Evolutionary conservation across 2,888 invertebrate genomes (phyloP).

Genomic region (Diplazon laetatorius): DNA sequence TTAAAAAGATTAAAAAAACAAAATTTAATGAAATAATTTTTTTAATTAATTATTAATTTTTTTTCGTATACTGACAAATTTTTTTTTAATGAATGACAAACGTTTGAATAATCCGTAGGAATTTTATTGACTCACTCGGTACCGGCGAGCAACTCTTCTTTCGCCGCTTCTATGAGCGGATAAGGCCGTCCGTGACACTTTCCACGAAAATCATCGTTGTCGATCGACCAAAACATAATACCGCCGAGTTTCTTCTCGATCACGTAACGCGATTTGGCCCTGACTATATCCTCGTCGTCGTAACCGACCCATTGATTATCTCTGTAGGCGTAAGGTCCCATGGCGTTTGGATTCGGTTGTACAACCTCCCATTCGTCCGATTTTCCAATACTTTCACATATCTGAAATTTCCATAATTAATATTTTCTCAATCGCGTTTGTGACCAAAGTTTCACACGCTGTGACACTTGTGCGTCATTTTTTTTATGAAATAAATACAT

Average conservation of each 20-base stretch:
- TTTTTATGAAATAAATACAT: too few relatives aligned
- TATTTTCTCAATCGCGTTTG: too few relatives aligned
- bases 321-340: conserved; percentile 95
- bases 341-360: conserved; percentile 90
- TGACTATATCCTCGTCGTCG: conserved; percentile 93
- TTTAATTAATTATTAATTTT: neutral
- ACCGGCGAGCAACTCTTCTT: conserved; percentile 89
- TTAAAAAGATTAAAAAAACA: too few relatives aligned
- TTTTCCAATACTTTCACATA: conserved; percentile 91
- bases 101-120: too few relatives aligned
- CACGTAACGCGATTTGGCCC: conserved; percentile 92
- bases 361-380: conserved; percentile 92
- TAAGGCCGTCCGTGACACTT: conserved; percentile 93
- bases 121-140: conserved; percentile 84
- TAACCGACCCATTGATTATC: conserved; percentile 97
- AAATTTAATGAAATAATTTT: too few relatives aligned
- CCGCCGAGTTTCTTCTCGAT: conserved; percentile 93
- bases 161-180: conserved; percentile 95
- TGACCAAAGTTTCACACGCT: too few relatives aligned
- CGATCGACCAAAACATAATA: conserved; percentile 97
- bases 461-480: too few relatives aligned
- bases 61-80: too few relatives aligned
- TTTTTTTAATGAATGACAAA: too few relatives aligned
- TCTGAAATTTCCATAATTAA: conserved; percentile 83
- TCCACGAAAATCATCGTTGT: conserved; percentile 97